Evolutionary conservation across 2,113 vertebrate species (phyloP).

Genomic region (Sinocyclocheilus rhinocerous): DNA sequence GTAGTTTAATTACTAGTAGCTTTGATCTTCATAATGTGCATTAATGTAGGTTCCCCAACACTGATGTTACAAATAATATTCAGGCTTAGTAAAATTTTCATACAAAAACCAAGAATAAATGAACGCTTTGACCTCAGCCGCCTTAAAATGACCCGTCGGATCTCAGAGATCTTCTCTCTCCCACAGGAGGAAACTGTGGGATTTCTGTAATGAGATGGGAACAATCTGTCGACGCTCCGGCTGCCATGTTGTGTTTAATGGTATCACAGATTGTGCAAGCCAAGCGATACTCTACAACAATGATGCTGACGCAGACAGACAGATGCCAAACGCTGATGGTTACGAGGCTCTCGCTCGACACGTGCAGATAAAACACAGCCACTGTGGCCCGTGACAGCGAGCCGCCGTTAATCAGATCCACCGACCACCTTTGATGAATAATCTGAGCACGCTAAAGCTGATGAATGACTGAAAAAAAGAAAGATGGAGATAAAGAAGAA

Average conservation of each 20-base stretch:
- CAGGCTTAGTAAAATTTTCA: too few relatives aligned
- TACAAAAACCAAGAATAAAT: too few relatives aligned
- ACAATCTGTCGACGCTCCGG: slow-evolving; percentile 27
- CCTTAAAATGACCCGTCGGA: neutral
- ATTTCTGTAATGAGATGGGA: slow-evolving; percentile 24
- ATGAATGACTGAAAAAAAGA: slow-evolving; percentile 15
- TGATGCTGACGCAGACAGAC: slow-evolving; percentile 33
- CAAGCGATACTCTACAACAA: slow-evolving; percentile 38
- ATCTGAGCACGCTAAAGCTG: neutral
- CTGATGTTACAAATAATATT: neutral
- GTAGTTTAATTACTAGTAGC: too few relatives aligned
- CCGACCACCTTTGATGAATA: slow-evolving; percentile 7
- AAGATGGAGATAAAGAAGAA: neutral
- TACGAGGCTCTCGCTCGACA: slow-evolving; percentile 20
- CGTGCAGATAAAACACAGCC: slow-evolving; percentile 13
- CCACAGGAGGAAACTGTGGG: neutral
- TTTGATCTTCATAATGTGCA: too few relatives aligned
- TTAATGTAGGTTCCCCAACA: too few relatives aligned
- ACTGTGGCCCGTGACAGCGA: neutral
- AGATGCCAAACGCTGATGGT: slow-evolving; percentile 37
- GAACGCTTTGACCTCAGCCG: neutral
- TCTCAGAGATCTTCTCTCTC: neutral
- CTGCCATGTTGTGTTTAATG: slow-evolving; percentile 42
- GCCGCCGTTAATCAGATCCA: slow-evolving; percentile 4
- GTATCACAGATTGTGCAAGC: slow-evolving; percentile 41